These are phyloP conservation scores for Gonatopus flavifemur DNA, from an alignment of 1,140 invertebrate genomes.

Conservation along the genomic window DNA sequence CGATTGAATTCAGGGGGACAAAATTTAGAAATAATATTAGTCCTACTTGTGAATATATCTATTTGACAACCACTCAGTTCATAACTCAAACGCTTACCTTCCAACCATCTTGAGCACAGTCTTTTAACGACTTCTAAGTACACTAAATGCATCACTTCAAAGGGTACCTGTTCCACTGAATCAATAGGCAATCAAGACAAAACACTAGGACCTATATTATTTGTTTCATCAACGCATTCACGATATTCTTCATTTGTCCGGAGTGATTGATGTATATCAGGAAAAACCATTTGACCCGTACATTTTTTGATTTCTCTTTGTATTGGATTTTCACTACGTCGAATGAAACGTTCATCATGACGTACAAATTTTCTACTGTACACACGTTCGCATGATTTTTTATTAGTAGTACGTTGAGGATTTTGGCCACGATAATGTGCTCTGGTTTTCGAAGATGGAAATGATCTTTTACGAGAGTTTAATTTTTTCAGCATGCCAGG, in stretches of 20 bases:
- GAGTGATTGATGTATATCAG: not conserved
- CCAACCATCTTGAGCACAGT: not conserved
- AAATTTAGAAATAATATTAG: not conserved
- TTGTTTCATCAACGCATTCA: conserved; percentile 9
- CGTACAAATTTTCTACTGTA: too few relatives aligned
- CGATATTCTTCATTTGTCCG: conserved; percentile 21
- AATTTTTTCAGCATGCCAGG: conserved; percentile 6
- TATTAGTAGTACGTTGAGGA: too few relatives aligned
- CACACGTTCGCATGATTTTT: too few relatives aligned
- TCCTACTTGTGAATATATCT: too few relatives aligned
- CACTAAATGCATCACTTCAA: conserved; percentile 29
- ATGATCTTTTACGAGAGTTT: not conserved
- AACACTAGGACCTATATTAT: conserved; percentile 18
- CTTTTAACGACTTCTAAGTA: conserved; percentile 21
- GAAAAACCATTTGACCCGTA: too few relatives aligned
- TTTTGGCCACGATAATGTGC: not conserved
- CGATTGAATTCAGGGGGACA: conserved; percentile 24
- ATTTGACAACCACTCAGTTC: too few relatives aligned
- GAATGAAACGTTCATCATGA: too few relatives aligned
- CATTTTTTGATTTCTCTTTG: too few relatives aligned
- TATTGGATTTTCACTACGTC: too few relatives aligned
- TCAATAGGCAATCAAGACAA: conserved; percentile 19
- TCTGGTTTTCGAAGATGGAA: conserved; percentile 12
- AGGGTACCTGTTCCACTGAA: conserved; percentile 22
- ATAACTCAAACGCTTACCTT: too few relatives aligned